Conservation (phyloP, 2,113 vertebrate species). For the Amblyopsis rosae region DNA sequence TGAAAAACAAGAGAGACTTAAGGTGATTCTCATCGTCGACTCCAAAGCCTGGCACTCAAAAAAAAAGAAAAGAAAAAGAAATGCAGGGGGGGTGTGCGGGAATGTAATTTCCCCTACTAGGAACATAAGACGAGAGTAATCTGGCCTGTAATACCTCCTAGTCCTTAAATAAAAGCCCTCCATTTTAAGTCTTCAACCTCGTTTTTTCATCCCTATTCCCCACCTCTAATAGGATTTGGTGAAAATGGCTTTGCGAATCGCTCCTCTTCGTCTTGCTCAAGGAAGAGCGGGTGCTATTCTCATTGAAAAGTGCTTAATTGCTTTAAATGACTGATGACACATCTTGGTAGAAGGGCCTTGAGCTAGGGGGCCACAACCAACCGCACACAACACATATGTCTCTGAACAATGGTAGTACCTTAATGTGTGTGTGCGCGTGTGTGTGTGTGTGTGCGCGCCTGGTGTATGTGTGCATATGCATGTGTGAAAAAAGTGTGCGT, state of each 20-base stretch:
- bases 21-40: slow-evolving; percentile 71
- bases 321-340: slow-evolving; percentile 82
- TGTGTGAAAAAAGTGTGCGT: slow-evolving; percentile 5
- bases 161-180: slow-evolving; percentile 83
- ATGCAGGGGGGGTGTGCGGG: slow-evolving; percentile 35
- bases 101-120: slow-evolving; percentile 82
- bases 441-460: neutral
- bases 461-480: slow-evolving; percentile 10
- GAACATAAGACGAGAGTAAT: slow-evolving; percentile 82
- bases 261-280: slow-evolving; percentile 78
- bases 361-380: slow-evolving; percentile 67
- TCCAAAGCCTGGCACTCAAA: slow-evolving; percentile 68
- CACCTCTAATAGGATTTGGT: slow-evolving; percentile 83
- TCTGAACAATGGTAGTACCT: no score
- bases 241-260: slow-evolving; percentile 81
- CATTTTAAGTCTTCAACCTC: slow-evolving; percentile 78
- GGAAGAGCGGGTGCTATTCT: slow-evolving; percentile 69
- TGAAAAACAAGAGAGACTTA: slow-evolving; percentile 73
- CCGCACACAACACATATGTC: slow-evolving; percentile 42
- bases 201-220: slow-evolving; percentile 51
- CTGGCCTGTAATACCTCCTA: slow-evolving; percentile 81
- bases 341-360: slow-evolving; percentile 69
- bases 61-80: slow-evolving; percentile 24
- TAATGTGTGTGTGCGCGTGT: slow-evolving; percentile 8
- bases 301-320: slow-evolving; percentile 82